Conservation (phyloP, 2,113 vertebrate species). For the Dipodomys merriami region DNA sequence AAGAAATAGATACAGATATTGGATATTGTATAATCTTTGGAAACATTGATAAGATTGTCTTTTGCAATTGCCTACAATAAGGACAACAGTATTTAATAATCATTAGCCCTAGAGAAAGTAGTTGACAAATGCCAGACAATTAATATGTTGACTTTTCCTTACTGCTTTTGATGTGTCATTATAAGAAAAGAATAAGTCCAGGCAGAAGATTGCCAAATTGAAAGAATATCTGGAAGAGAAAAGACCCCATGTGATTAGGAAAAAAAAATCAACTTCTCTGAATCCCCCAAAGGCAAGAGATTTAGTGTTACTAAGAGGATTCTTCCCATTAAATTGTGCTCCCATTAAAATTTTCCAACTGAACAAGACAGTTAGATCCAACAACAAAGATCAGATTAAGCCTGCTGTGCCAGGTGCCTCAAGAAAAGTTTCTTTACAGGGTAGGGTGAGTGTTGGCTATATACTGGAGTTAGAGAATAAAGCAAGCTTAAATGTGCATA, state of each 20-base stretch:
- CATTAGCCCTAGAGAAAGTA: neutral
- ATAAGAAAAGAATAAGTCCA: conserved; percentile 18
- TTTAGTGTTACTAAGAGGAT: neutral
- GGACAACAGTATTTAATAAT: neutral
- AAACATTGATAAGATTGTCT: neutral
- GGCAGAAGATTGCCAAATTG: neutral
- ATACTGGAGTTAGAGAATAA: neutral
- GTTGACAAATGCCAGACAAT: conserved; percentile 1
- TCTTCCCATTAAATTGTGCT: neutral
- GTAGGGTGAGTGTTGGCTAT: neutral
- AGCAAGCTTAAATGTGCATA: neutral
- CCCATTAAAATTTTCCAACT: neutral
- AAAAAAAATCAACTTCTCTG: neutral
- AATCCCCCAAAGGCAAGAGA: neutral
- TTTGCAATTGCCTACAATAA: neutral
- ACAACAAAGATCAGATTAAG: neutral
- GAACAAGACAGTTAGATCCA: neutral
- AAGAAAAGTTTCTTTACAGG: neutral
- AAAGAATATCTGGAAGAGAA: neutral
- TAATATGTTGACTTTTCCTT: neutral
- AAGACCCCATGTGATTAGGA: neutral
- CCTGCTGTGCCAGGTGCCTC: neutral
- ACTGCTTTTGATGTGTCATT: conserved; percentile 11
- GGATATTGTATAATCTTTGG: conserved; percentile 8
- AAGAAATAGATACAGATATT: neutral